These are phyloP conservation scores for Eriocheir sinensis DNA, from an alignment of 1,140 invertebrate species.

Conservation along the genomic window DNA sequence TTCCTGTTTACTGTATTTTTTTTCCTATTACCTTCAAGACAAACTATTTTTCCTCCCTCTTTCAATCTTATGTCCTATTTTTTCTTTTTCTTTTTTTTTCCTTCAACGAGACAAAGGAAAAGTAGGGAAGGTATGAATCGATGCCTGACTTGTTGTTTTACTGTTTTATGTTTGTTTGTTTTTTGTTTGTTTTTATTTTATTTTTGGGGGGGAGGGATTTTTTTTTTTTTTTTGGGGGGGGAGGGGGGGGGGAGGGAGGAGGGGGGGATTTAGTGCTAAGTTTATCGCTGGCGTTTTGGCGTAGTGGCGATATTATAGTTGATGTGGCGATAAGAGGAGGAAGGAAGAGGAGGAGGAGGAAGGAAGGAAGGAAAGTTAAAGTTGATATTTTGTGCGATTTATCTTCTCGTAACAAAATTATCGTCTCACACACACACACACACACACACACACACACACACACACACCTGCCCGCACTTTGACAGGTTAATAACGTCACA, in stretches of 20 bases:
- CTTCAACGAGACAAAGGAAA: not conserved
- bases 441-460: conserved; percentile 22
- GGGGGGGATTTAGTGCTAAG: too few species aligned
- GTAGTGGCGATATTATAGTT: too few species aligned
- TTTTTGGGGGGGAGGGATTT: not conserved
- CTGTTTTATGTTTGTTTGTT: too few species aligned
- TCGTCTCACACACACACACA: not conserved
- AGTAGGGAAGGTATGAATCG: conserved; percentile 1
- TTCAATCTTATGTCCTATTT: not conserved
- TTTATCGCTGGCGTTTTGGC: too few species aligned
- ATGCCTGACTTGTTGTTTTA: too few species aligned
- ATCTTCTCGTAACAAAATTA: not conserved
- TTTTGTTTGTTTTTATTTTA: not conserved
- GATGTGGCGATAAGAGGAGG: not conserved
- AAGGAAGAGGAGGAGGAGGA: not conserved
- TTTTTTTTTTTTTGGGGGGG: too few species aligned
- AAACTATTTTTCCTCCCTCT: not conserved
- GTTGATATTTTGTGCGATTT: not conserved
- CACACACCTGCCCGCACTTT: not conserved
- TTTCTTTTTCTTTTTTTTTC: not conserved
- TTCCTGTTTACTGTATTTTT: not conserved
- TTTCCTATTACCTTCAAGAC: too few species aligned
- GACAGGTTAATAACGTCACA: conserved; percentile 12
- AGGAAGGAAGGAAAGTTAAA: not conserved
- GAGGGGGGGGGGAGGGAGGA: conserved; percentile 3